Percentiles rank a stretch among this genome's conserved stretches.
Evolutionary conservation across 2,888 invertebrate species (phyloP).

Genomic region (Lysandra bellargus): DNA sequence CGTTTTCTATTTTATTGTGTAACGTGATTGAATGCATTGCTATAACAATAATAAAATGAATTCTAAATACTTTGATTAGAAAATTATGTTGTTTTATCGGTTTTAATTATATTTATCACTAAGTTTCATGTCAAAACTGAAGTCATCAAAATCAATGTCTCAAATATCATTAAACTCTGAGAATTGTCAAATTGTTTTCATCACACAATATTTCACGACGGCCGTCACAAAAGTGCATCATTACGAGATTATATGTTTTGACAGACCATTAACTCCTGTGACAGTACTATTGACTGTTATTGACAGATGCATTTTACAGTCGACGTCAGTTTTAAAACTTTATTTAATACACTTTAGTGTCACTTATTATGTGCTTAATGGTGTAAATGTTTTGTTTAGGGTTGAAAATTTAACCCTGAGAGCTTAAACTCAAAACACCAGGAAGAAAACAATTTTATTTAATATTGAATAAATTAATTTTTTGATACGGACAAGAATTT

Average conservation of each 20-base stretch:
- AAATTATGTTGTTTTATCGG: no score
- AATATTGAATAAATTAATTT: no score
- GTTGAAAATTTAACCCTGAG: constrained; percentile 29
- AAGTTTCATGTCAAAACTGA: no score
- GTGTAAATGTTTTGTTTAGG: constrained; percentile 51
- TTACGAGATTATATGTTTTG: constrained; percentile 75
- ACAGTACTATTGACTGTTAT: constrained; percentile 49
- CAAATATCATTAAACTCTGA: constrained; percentile 46
- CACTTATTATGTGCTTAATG: constrained; percentile 48
- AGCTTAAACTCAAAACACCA: not conserved
- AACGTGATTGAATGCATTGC: no score
- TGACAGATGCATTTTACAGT: constrained; percentile 69
- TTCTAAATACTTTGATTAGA: no score
- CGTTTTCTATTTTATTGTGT: no score
- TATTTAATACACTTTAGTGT: constrained; percentile 37
- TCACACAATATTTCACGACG: constrained; percentile 70
- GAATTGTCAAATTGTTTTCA: constrained; percentile 54
- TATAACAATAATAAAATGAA: no score
- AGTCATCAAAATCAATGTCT: not conserved
- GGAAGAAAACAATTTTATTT: no score
- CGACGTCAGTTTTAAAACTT: constrained; percentile 59
- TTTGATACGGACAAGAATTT: not conserved
- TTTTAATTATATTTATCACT: no score
- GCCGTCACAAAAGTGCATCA: constrained; percentile 57
- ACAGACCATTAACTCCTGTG: constrained; percentile 68